A percentile compares a stretch with the other conserved stretches of the same genome.
Evolutionary conservation across 2,113 vertebrate species (phyloP).

Genomic region (Bubalus kerabau): DNA sequence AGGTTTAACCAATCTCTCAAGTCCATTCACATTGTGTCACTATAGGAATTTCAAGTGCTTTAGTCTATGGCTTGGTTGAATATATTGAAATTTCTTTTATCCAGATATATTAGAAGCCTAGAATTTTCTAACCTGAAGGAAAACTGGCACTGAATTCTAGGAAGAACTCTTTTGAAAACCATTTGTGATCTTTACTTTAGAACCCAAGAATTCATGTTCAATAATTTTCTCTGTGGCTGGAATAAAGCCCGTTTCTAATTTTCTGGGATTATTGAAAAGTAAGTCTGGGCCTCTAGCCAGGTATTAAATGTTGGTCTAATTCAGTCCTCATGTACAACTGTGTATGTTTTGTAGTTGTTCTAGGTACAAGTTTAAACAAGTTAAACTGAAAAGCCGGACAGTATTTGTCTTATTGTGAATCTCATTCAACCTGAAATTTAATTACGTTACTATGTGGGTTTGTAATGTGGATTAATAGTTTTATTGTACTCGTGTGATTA

Average conservation of each 20-base stretch:
- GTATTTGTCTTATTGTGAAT: constrained; percentile 71
- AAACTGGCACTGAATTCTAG: not conserved
- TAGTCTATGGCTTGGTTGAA: not conserved
- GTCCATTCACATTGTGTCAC: not conserved
- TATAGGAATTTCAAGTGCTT: not conserved
- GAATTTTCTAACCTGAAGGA: not conserved
- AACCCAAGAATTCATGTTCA: not conserved
- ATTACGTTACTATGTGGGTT: constrained; percentile 79
- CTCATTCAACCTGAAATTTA: constrained; percentile 77
- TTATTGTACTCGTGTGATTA: constrained; percentile 82
- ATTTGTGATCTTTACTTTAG: not conserved
- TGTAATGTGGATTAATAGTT: constrained; percentile 90
- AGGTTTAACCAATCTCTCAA: not conserved
- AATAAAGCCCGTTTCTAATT: constrained; percentile 6
- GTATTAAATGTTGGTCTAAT: constrained; percentile 35
- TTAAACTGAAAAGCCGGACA: constrained; percentile 13
- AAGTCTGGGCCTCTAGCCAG: not conserved
- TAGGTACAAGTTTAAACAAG: constrained; percentile 53
- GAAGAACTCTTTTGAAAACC: not conserved
- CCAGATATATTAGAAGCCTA: not conserved
- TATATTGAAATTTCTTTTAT: not conserved
- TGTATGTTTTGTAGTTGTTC: constrained; percentile 31
- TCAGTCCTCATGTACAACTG: not conserved
- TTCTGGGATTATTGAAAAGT: not conserved
- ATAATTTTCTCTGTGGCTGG: not conserved